Percentiles rank a stretch among this genome's conserved stretches.
Evolutionary conservation across 2,113 vertebrate species (phyloP).

Genomic region (Scatophagus argus): DNA sequence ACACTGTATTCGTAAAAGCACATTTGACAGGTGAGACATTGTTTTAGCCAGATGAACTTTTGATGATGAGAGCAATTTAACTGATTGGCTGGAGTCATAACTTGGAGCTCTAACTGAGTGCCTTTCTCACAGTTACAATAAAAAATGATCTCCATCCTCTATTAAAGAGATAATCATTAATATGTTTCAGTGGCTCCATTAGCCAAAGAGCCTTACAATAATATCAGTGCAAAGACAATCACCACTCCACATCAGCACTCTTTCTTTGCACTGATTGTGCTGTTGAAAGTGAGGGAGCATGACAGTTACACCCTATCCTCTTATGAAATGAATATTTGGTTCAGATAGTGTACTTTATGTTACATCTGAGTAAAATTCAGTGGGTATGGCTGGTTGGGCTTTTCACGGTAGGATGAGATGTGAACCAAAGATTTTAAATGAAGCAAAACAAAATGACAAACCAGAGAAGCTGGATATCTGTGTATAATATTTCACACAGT

Average conservation of each 20-base stretch:
- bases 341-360: too few species aligned
- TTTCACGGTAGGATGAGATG: not conserved
- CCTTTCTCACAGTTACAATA: slow-evolving; percentile 25
- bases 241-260: not conserved
- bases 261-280: not conserved
- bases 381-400: not conserved
- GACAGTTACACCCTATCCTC: not conserved
- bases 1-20: slow-evolving; percentile 37
- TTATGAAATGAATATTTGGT: too few species aligned
- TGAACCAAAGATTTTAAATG: not conserved
- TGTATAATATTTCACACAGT: not conserved
- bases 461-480: not conserved
- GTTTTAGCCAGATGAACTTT: slow-evolving; percentile 48
- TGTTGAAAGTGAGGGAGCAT: not conserved
- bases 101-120: slow-evolving; percentile 7
- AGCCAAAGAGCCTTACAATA: slow-evolving; percentile 29
- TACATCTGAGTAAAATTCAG: too few species aligned
- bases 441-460: not conserved
- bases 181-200: slow-evolving; percentile 9
- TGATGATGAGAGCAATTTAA: slow-evolving; percentile 45
- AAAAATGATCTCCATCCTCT: slow-evolving; percentile 21
- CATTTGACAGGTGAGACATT: slow-evolving; percentile 26
- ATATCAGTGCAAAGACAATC: slow-evolving; percentile 13
- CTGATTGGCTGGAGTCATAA: slow-evolving; percentile 36
- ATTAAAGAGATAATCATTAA: slow-evolving; percentile 50